These are phyloP conservation scores for Pogonognathellus flavescens DNA, from an alignment of 1,140 invertebrate genomes.

Conservation along the genomic window DNA sequence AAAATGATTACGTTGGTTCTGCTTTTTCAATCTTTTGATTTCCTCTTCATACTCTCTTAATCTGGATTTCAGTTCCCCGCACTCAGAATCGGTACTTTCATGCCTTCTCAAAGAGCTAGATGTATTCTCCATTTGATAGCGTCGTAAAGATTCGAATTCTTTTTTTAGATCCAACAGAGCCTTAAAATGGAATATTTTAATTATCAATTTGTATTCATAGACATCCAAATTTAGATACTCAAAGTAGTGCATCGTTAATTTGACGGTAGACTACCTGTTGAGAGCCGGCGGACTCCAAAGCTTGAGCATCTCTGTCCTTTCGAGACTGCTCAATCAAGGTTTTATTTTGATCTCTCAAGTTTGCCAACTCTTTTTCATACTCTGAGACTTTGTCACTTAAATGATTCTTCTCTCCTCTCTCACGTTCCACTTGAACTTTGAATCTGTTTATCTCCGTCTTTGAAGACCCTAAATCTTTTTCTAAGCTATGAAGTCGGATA, in stretches of 20 bases:
- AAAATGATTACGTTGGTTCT: conserved; percentile 84
- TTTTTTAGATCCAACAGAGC: conserved; percentile 59
- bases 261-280: conserved; percentile 60
- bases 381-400: conserved; percentile 74
- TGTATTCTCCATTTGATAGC: conserved; percentile 58
- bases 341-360: conserved; percentile 74
- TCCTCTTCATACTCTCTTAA: conserved; percentile 72
- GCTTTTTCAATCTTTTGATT: conserved; percentile 73
- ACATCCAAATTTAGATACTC: no score
- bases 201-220: background rate
- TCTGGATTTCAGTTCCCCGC: conserved; percentile 68
- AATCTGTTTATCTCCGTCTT: conserved; percentile 80
- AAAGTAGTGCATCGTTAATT: no score
- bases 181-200: conserved; percentile 2
- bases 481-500: conserved; percentile 83
- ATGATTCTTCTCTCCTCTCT: conserved; percentile 73
- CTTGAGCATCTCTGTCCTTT: conserved; percentile 74
- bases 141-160: conserved; percentile 62
- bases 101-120: conserved; percentile 57
- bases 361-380: conserved; percentile 73
- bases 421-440: conserved; percentile 74
- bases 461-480: conserved; percentile 82
- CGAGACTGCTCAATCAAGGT: conserved; percentile 74
- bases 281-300: conserved; percentile 68
- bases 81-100: conserved; percentile 59